A percentile compares a stretch with the other conserved stretches of the same genome.
phyloP scores from a whole-genome alignment of 2,797 vertebrate genomes.

The Macroramphosus scolopax region DNA sequence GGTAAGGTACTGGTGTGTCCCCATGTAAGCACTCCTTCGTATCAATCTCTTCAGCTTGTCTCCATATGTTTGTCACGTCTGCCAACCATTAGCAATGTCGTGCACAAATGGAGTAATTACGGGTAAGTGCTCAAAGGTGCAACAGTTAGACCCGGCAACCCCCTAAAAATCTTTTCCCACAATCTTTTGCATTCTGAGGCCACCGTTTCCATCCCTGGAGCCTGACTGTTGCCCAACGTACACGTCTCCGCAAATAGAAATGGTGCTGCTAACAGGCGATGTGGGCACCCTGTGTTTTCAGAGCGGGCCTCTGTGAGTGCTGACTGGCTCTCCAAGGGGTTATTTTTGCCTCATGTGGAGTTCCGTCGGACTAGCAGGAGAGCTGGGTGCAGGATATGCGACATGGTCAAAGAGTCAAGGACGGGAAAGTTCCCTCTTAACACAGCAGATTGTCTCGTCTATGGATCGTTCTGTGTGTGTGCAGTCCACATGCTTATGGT shows the following conservation, averaged over 20 bases:
- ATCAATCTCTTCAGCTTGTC: conserved; percentile 35
- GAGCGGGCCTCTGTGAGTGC: conserved; percentile 57
- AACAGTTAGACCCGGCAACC: conserved; percentile 46
- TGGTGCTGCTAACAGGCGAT: conserved; percentile 67
- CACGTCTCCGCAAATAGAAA: conserved; percentile 73
- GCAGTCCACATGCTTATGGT: conserved; percentile 12
- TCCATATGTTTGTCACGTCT: conserved; percentile 62
- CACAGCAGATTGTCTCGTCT: conserved; percentile 58
- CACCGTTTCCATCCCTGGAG: conserved; percentile 56
- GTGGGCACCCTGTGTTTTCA: conserved; percentile 75
- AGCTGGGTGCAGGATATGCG: conserved; percentile 59
- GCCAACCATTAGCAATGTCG: conserved; percentile 70
- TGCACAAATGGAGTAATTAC: conserved; percentile 73
- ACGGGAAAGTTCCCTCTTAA: conserved; percentile 71
- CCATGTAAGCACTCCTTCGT: conserved; percentile 52
- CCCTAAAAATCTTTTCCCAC: conserved; percentile 54
- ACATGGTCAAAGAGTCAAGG: conserved; percentile 55
- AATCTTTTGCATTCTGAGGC: conserved; percentile 55
- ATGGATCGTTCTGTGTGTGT: conserved; percentile 20
- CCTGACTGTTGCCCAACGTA: conserved; percentile 60
- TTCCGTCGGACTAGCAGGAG: conserved; percentile 52
- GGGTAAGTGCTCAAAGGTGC: conserved; percentile 79
- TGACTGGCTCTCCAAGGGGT: conserved; percentile 65
- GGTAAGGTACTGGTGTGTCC: conserved; percentile 57
- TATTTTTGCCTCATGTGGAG: conserved; percentile 74